Percentiles rank a stretch among this genome's conserved stretches.
Conservation (phyloP, 2,113 vertebrate species). For the Eleginops maclovinus region DNA sequence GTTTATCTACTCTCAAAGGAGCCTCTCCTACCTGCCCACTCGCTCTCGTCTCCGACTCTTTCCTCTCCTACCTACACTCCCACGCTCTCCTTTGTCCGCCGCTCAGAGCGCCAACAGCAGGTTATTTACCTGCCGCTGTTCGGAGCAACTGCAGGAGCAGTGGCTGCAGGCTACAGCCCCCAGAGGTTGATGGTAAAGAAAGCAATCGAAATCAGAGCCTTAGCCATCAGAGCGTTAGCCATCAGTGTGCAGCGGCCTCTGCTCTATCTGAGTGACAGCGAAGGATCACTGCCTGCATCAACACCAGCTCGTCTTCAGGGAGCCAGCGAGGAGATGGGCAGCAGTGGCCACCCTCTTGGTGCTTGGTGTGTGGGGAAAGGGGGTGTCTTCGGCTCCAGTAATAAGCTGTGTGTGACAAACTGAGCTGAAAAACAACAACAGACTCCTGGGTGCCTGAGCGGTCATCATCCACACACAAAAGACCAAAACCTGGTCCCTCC, state of each 20-base stretch:
- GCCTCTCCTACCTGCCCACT: slow-evolving; percentile 72
- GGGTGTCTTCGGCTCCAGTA: slow-evolving; percentile 35
- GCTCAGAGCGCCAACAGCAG: neutral
- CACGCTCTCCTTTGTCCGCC: slow-evolving; percentile 50
- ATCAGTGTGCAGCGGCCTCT: slow-evolving; percentile 28
- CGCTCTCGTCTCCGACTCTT: slow-evolving; percentile 60
- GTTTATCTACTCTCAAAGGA: slow-evolving; percentile 75
- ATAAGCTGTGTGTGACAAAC: slow-evolving; percentile 62
- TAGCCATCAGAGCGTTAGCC: slow-evolving; percentile 39
- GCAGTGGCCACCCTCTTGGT: slow-evolving; percentile 45
- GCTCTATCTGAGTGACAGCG: slow-evolving; percentile 40
- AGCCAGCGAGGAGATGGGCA: slow-evolving; percentile 46
- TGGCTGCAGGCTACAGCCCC: slow-evolving; percentile 31
- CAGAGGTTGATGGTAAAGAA: slow-evolving; percentile 21
- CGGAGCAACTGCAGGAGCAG: slow-evolving; percentile 30
- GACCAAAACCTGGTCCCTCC: slow-evolving; percentile 3
- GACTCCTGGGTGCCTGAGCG: slow-evolving; percentile 23
- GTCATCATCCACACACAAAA: slow-evolving; percentile 28
- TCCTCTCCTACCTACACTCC: slow-evolving; percentile 69
- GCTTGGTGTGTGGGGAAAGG: neutral
- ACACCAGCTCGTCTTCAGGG: slow-evolving; percentile 48
- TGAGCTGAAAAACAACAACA: slow-evolving; percentile 49
- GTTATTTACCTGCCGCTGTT: slow-evolving; percentile 55
- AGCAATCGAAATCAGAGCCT: slow-evolving; percentile 21
- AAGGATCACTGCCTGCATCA: slow-evolving; percentile 47